A percentile compares a stretch with the other conserved stretches of the same genome.
Conservation (phyloP, 2,888 invertebrate genomes). For the Tipula lateralis region DNA sequence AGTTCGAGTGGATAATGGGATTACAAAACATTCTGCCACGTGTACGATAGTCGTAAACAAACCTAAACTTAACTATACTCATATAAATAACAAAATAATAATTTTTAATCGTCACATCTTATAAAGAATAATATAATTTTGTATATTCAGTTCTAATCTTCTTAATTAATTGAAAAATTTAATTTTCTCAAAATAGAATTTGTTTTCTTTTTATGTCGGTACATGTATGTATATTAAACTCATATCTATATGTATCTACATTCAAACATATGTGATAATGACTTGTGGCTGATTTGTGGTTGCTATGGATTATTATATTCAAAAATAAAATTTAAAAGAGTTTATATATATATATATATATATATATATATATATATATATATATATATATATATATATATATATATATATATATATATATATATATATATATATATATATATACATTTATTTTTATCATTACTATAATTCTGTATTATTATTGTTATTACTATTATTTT, state of each 20-base stretch:
- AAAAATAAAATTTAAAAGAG: no score
- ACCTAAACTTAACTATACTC: no score
- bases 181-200: background rate
- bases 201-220: background rate
- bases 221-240: background rate
- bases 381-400: background rate
- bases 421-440: background rate
- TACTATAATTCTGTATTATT: background rate
- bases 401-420: background rate
- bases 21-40: no score
- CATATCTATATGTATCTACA: background rate
- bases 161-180: background rate
- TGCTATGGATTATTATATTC: background rate
- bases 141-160: background rate
- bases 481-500: background rate
- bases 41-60: no score
- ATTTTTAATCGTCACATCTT: background rate
- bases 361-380: no score
- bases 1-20: no score
- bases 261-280: background rate
- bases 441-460: background rate
- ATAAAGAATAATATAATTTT: background rate
- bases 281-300: background rate
- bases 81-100: background rate
- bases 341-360: no score